These are phyloP conservation scores for Albula goreensis DNA, from an alignment of 2,113 vertebrate genomes.

Conservation along the genomic window DNA sequence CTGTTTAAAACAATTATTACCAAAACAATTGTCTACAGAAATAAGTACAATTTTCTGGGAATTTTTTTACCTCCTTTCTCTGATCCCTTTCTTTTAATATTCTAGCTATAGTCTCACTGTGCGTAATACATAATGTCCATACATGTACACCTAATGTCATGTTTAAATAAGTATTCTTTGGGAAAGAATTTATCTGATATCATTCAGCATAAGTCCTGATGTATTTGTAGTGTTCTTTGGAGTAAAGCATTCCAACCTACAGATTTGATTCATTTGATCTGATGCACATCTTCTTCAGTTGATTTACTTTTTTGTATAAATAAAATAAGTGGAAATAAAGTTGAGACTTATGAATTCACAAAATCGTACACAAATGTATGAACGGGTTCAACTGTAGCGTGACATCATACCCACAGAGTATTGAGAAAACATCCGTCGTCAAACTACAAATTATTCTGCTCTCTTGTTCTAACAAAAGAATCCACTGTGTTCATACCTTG, in stretches of 20 bases:
- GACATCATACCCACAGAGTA: conserved; percentile 21
- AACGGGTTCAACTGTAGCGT: conserved; percentile 37
- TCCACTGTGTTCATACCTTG: background rate
- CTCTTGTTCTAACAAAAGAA: background rate
- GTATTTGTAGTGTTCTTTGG: background rate
- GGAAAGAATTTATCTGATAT: background rate
- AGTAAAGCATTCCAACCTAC: background rate
- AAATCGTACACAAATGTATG: conserved; percentile 34
- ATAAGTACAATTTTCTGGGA: too few relatives aligned
- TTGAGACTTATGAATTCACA: background rate
- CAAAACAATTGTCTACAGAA: background rate
- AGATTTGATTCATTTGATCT: too few relatives aligned
- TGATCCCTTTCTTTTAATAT: background rate
- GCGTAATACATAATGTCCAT: too few relatives aligned
- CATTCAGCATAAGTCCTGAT: too few relatives aligned
- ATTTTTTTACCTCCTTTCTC: too few relatives aligned
- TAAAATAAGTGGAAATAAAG: background rate
- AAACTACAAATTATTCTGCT: conserved; percentile 8
- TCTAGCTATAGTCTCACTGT: too few relatives aligned
- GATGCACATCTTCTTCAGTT: too few relatives aligned
- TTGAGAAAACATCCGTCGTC: conserved; percentile 28
- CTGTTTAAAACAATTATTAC: too few relatives aligned
- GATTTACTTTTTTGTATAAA: too few relatives aligned
- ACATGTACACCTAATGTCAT: too few relatives aligned
- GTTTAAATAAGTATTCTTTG: background rate